Percentiles rank a stretch among this genome's conserved stretches.
phyloP scores from a whole-genome alignment of 1,140 invertebrate species.

The Helicoverpa armigera region DNA sequence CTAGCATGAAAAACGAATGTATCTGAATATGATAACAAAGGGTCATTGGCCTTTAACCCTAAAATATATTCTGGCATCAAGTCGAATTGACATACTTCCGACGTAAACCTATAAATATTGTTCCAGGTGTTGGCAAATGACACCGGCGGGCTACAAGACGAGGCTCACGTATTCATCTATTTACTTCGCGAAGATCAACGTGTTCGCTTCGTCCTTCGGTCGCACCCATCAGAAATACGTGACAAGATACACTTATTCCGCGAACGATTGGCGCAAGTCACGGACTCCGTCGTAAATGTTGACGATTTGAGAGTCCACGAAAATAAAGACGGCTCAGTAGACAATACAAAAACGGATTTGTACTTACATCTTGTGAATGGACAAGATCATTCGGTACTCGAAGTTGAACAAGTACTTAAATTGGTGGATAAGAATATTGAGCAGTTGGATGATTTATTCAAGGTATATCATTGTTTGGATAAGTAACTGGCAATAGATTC shows the following conservation, averaged over 20 bases:
- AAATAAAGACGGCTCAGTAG: conserved; percentile 96
- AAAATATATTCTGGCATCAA: conserved; percentile 24
- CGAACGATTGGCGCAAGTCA: conserved; percentile 92
- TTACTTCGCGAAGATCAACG: conserved; percentile 96
- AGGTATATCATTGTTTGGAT: conserved; percentile 84
- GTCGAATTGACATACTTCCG: background rate
- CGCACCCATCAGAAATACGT: conserved; percentile 94
- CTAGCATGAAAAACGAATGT: background rate
- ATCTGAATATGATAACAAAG: conserved; percentile 2
- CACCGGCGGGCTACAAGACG: conserved; percentile 92
- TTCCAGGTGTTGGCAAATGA: conserved; percentile 93
- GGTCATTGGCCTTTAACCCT: conserved; percentile 23
- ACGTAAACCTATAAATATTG: background rate
- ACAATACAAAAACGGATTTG: conserved; percentile 97
- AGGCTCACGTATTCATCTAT: conserved; percentile 95
- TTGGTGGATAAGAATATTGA: conserved; percentile 97
- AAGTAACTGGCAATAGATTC: too few species aligned
- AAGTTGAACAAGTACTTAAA: conserved; percentile 93
- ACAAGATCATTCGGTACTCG: conserved; percentile 96
- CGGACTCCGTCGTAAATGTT: conserved; percentile 96
- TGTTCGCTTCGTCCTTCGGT: conserved; percentile 96
- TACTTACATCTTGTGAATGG: conserved; percentile 97
- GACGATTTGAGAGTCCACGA: conserved; percentile 97
- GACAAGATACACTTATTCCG: conserved; percentile 92
- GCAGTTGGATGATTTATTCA: conserved; percentile 95